Percentiles rank a stretch among this genome's conserved stretches.
These are phyloP conservation scores for Myxocyprinus asiaticus DNA, from an alignment of 2,113 vertebrate genomes.

Conservation along the genomic window DNA sequence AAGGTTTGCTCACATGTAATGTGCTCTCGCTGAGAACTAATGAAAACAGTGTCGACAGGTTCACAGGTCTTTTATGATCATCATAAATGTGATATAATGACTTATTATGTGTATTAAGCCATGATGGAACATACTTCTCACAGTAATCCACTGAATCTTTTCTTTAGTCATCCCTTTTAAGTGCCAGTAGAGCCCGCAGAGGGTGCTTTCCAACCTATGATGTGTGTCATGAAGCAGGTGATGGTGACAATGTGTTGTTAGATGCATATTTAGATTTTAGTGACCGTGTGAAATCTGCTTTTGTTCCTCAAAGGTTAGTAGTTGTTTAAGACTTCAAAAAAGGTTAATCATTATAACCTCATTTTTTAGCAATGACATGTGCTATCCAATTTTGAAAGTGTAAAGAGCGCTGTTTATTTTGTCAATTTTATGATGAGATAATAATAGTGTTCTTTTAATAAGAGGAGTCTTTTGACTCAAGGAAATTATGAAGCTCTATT, in stretches of 20 bases:
- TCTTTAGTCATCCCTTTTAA: neutral
- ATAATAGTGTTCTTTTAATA: constrained; percentile 15
- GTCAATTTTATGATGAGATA: constrained; percentile 23
- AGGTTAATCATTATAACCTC: neutral
- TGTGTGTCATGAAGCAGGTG: neutral
- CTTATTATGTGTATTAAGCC: neutral
- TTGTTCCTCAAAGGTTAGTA: neutral
- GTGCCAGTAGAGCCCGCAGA: neutral
- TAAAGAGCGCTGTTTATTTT: constrained; percentile 32
- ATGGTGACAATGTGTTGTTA: neutral
- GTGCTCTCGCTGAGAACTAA: constrained; percentile 38
- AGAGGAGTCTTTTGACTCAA: neutral
- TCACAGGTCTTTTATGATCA: constrained; percentile 27
- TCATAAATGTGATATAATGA: constrained; percentile 32
- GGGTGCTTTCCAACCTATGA: neutral
- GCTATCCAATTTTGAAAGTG: neutral
- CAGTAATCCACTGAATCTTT: neutral
- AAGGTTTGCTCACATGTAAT: neutral
- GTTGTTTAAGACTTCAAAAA: constrained; percentile 3
- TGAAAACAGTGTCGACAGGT: constrained; percentile 27
- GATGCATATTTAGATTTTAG: constrained; percentile 1
- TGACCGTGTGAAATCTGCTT: neutral
- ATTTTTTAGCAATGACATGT: constrained; percentile 1
- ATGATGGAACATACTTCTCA: constrained; percentile 10
- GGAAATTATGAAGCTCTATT: constrained; percentile 9